phyloP scores from a whole-genome alignment of 2,888 invertebrate genomes.

The Omphaloscelis lunosa region DNA sequence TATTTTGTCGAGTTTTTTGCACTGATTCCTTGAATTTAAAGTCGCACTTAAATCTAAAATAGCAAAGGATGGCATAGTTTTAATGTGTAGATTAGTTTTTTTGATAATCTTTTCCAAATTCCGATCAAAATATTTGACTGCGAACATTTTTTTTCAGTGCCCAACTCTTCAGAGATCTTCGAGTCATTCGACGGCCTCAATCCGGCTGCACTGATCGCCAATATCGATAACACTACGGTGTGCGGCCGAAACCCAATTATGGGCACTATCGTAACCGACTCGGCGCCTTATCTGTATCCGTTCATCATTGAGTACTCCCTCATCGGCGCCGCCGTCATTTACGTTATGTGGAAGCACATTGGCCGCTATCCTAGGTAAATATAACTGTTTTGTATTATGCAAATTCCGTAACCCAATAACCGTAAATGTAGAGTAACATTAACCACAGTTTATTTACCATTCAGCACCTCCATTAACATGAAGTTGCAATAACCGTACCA shows the following conservation, averaged over 20 bases:
- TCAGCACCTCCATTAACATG: slow-evolving; percentile 32
- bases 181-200: slow-evolving; percentile 91
- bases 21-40: slow-evolving; percentile 7
- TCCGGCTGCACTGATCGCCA: slow-evolving; percentile 91
- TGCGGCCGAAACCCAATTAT: slow-evolving; percentile 97
- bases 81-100: slow-evolving; percentile 61
- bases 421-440: slow-evolving; percentile 27
- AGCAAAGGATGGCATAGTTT: slow-evolving; percentile 51
- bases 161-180: slow-evolving; percentile 86
- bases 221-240: slow-evolving; percentile 90
- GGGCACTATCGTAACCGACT: slow-evolving; percentile 97
- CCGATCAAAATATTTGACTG: slow-evolving; percentile 13
- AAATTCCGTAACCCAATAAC: slow-evolving; percentile 20
- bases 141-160: slow-evolving; percentile 77
- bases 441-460: slow-evolving; percentile 25
- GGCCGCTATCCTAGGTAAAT: slow-evolving; percentile 95
- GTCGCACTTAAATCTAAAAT: slow-evolving; percentile 32
- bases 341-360: slow-evolving; percentile 99
- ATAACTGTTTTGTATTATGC: slow-evolving; percentile 43
- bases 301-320: slow-evolving; percentile 99
- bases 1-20: slow-evolving; percentile 3
- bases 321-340: slow-evolving; percentile 98
- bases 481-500: slow-evolving; percentile 16
- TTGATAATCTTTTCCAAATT: slow-evolving; percentile 1
- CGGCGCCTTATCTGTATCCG: slow-evolving; percentile 98